Conservation (phyloP, 37 sponge, comb jelly and placozoan species). For the Crambe crambe region DNA sequence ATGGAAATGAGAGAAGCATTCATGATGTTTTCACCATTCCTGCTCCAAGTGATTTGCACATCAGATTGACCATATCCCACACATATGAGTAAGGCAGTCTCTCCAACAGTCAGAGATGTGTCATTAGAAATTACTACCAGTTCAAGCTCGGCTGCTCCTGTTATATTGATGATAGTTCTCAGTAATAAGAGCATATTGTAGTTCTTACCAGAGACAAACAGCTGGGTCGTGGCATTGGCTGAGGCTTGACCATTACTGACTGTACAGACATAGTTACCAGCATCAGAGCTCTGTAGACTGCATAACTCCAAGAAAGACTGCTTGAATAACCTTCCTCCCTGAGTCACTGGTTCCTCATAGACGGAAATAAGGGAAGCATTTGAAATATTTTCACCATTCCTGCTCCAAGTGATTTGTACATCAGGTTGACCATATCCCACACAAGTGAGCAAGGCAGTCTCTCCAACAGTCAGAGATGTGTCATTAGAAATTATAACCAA, state of each 20-base stretch:
- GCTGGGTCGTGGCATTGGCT: background rate
- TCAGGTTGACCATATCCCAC: constrained; percentile 9
- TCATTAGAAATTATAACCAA: background rate
- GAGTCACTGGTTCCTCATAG: constrained; percentile 5
- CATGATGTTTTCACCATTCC: background rate
- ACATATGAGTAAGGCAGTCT: constrained; percentile 8
- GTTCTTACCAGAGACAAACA: background rate
- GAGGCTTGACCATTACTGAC: background rate
- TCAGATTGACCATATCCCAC: constrained; percentile 9
- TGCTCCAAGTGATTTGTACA: constrained; percentile 18
- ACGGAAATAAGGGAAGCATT: constrained; percentile 9
- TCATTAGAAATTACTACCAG: constrained; percentile 8
- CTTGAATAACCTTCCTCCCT: background rate
- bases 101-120: constrained; percentile 1
- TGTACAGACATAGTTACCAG: constrained; percentile 15
- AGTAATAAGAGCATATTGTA: background rate
- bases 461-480: constrained; percentile 2
- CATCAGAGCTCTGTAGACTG: background rate
- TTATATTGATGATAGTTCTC: background rate
- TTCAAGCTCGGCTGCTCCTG: background rate
- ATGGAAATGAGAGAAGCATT: constrained; percentile 22
- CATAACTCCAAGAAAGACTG: constrained; percentile 19
- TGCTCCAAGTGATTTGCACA: constrained; percentile 19
- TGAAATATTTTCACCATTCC: background rate
- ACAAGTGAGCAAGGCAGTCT: constrained; percentile 20